A percentile compares a stretch with the other conserved stretches of the same genome.
Conservation (phyloP, 2,797 vertebrate genomes). For the Eulemur albifrons region DNA sequence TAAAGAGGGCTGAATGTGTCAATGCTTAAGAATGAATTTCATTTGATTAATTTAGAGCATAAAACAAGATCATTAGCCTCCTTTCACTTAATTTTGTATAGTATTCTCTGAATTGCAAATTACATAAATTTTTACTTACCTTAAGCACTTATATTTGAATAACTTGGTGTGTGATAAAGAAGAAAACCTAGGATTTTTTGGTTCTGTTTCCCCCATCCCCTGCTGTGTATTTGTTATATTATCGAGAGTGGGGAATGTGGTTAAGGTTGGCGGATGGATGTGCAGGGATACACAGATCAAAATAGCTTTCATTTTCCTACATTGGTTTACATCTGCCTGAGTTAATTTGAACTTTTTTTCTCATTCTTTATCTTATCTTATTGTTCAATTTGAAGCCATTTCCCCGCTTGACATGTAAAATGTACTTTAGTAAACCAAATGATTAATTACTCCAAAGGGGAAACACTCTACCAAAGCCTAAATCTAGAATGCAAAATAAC, state of each 20-base stretch:
- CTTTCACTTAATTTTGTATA: slow-evolving; percentile 7
- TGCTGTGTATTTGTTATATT: neutral
- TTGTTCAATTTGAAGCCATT: slow-evolving; percentile 28
- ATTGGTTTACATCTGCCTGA: neutral
- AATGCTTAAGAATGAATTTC: neutral
- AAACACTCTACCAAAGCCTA: neutral
- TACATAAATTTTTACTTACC: slow-evolving; percentile 3
- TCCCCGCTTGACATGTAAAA: slow-evolving; percentile 24
- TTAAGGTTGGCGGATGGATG: neutral
- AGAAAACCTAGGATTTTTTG: neutral
- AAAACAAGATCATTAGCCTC: slow-evolving; percentile 10
- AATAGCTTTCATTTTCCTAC: slow-evolving; percentile 12
- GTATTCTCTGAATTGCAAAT: neutral
- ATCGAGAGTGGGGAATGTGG: neutral
- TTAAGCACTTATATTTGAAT: slow-evolving; percentile 1
- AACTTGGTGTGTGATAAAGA: neutral
- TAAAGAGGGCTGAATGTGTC: neutral
- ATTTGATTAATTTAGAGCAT: slow-evolving; percentile 25
- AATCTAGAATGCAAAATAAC: slow-evolving; percentile 33
- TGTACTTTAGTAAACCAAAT: neutral
- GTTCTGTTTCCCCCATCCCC: neutral
- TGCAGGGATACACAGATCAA: neutral
- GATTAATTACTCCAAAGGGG: neutral
- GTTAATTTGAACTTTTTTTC: neutral
- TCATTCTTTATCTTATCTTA: neutral